Evolutionary conservation across 2,888 invertebrate species (phyloP).

Genomic region (Branchinecta sandiegonensis): DNA sequence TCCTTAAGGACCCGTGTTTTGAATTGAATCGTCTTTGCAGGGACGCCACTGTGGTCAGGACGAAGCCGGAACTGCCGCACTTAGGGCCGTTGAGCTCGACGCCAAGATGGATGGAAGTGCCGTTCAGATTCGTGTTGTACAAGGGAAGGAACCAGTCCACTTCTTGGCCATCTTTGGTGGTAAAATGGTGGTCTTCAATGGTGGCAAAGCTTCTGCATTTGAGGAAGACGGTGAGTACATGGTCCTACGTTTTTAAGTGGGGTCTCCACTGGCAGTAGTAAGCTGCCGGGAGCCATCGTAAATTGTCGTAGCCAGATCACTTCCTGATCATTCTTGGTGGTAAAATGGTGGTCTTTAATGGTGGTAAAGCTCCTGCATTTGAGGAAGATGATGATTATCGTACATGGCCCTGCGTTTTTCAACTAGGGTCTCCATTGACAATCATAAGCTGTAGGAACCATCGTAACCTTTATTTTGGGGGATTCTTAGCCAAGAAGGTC

Average conservation of each 20-base stretch:
- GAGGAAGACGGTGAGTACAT: constrained; percentile 41
- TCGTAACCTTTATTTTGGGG: not conserved
- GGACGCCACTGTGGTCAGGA: constrained; percentile 58
- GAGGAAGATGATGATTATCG: no score
- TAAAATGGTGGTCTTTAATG: no score
- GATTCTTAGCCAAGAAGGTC: no score
- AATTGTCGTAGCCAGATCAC: constrained; percentile 19
- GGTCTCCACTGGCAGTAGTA: not conserved
- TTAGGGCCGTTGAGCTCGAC: constrained; percentile 42
- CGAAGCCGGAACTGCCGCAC: constrained; percentile 53
- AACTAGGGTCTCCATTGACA: no score
- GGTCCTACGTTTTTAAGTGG: not conserved
- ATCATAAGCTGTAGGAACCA: no score
- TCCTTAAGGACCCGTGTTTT: no score
- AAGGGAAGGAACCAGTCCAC: constrained; percentile 81
- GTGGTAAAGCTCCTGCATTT: no score
- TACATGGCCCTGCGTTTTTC: no score
- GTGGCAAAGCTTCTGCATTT: constrained; percentile 44
- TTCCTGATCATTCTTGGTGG: no score
- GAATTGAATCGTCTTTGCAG: constrained; percentile 35
- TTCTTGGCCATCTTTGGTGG: constrained; percentile 79
- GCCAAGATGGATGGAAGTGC: constrained; percentile 38
- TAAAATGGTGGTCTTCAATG: constrained; percentile 46
- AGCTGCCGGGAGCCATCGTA: constrained; percentile 26
- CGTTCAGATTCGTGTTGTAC: constrained; percentile 57